Percentiles rank a stretch among this genome's conserved stretches.
Evolutionary conservation across 2,888 invertebrate genomes (phyloP).

Genomic region (Tachina fera): DNA sequence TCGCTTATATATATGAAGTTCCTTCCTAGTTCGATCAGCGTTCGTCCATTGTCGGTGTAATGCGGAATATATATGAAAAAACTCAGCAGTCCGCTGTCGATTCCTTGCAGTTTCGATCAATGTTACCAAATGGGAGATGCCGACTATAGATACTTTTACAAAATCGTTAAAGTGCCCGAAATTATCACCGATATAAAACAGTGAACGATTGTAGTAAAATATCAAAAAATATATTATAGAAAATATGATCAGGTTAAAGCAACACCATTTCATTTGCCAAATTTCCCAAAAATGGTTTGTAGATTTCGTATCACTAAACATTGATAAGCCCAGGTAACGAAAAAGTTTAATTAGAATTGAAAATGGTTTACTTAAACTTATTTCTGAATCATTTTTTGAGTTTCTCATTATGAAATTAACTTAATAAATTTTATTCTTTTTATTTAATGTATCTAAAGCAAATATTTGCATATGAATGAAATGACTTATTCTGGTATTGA

Average conservation of each 20-base stretch:
- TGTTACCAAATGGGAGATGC: constrained; percentile 61
- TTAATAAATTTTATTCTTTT: constrained; percentile 14
- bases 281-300: constrained; percentile 24
- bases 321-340: constrained; percentile 68
- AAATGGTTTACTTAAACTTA: constrained; percentile 55
- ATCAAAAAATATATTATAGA: constrained; percentile 42
- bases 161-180: constrained; percentile 71
- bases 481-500: neutral
- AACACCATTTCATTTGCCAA: constrained; percentile 46
- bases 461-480: constrained; percentile 13
- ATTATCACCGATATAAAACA: constrained; percentile 65
- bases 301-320: constrained; percentile 33
- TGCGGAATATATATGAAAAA: constrained; percentile 59
- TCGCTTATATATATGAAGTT: constrained; percentile 55
- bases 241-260: constrained; percentile 50
- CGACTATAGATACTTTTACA: constrained; percentile 58
- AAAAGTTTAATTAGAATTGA: constrained; percentile 58
- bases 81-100: constrained; percentile 29
- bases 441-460: neutral
- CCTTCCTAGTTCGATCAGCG: neutral
- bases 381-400: neutral
- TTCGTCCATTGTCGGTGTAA: constrained; percentile 63
- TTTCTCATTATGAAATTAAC: constrained; percentile 20
- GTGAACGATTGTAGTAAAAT: constrained; percentile 6
- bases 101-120: constrained; percentile 61